Conservation (phyloP, 2,113 vertebrate species). For the Neolamprologus falcicula region DNA sequence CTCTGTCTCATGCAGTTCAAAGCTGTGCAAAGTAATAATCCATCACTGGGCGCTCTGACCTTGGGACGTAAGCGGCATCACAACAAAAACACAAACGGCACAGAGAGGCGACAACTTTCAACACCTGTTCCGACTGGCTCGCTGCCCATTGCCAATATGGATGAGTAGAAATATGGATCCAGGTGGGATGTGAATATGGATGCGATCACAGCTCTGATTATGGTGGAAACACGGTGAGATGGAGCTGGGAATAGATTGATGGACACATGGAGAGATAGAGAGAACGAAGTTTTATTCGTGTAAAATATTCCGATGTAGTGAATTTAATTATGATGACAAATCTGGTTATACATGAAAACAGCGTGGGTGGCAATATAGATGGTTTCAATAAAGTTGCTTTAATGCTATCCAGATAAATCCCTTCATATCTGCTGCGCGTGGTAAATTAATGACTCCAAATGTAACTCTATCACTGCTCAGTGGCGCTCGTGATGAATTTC, state of each 20-base stretch:
- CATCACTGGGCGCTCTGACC: conserved; percentile 58
- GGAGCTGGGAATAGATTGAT: background rate
- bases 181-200: background rate
- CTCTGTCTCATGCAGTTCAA: conserved; percentile 36
- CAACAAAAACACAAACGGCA: conserved; percentile 21
- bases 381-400: background rate
- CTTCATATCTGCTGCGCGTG: background rate
- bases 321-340: background rate
- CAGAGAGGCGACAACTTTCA: background rate
- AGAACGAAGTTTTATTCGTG: background rate
- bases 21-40: conserved; percentile 47
- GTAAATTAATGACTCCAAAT: background rate
- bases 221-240: background rate
- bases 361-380: background rate
- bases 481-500: background rate
- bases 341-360: background rate
- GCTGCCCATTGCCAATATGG: background rate
- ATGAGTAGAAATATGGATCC: background rate
- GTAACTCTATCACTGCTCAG: background rate
- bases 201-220: background rate
- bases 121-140: background rate
- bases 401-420: background rate
- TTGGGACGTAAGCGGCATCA: conserved; percentile 38
- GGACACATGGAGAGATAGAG: background rate
- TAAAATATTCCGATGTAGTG: background rate